A percentile compares a stretch with the other conserved stretches of the same genome.
Evolutionary conservation across 1,140 invertebrate genomes (phyloP).

Genomic region (Hycleus cichorii): DNA sequence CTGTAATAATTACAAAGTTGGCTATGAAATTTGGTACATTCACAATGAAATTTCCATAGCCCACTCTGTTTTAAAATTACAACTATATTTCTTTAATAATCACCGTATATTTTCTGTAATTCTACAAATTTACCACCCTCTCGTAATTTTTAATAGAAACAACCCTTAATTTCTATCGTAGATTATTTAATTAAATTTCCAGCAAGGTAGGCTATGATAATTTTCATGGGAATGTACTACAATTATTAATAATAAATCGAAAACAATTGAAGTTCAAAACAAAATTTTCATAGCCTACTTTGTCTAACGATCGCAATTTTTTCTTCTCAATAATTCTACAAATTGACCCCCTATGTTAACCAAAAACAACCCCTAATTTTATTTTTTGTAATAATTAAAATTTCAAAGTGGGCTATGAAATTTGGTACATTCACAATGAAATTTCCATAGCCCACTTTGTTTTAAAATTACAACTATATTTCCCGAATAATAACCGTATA

Average conservation of each 20-base stretch:
- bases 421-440: neutral
- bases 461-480: neutral
- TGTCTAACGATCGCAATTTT: too few species aligned
- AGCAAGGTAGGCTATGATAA: too few species aligned
- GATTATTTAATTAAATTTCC: too few species aligned
- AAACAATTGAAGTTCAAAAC: too few species aligned
- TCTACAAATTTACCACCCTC: neutral
- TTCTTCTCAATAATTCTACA: too few species aligned
- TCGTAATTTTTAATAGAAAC: neutral
- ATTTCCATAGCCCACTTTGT: neutral
- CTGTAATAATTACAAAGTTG: neutral
- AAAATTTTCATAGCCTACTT: too few species aligned
- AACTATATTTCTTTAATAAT: neutral
- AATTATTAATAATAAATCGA: too few species aligned
- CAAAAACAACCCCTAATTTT: too few species aligned
- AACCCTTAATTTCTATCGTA: too few species aligned
- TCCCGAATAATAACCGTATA: neutral
- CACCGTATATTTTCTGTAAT: neutral
- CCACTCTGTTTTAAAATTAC: neutral
- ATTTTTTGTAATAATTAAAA: too few species aligned
- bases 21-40: neutral
- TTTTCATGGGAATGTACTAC: too few species aligned
- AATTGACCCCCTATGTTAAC: too few species aligned
- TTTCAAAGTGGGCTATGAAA: neutral
- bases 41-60: neutral